phyloP scores from a whole-genome alignment of 2,888 invertebrate genomes.

The Ornithoptera priamus region DNA sequence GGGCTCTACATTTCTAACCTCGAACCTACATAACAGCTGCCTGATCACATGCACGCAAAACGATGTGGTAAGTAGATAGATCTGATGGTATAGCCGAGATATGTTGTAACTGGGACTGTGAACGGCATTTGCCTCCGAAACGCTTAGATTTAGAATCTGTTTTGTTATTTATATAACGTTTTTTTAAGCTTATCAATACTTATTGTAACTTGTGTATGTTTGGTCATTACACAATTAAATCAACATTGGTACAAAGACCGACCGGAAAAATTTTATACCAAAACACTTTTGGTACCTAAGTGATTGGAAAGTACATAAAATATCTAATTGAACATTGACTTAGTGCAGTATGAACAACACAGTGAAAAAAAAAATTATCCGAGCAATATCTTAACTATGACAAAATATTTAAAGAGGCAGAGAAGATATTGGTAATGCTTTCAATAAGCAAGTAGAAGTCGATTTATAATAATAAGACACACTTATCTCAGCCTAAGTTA shows the following conservation, averaged over 20 bases:
- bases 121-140: slow-evolving; percentile 43
- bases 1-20: slow-evolving; percentile 50
- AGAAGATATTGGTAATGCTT: slow-evolving; percentile 41
- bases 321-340: slow-evolving; percentile 38
- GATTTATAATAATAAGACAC: slow-evolving; percentile 58
- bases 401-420: slow-evolving; percentile 43
- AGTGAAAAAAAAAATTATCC: slow-evolving; percentile 41
- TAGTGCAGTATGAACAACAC: slow-evolving; percentile 38
- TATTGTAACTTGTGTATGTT: slow-evolving; percentile 40
- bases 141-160: slow-evolving; percentile 32
- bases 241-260: slow-evolving; percentile 31
- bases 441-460: slow-evolving; percentile 51
- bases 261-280: slow-evolving; percentile 24
- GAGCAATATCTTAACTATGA: slow-evolving; percentile 40
- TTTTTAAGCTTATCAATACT: slow-evolving; percentile 35
- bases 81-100: neutral
- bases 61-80: slow-evolving; percentile 38
- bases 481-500: slow-evolving; percentile 61
- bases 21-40: slow-evolving; percentile 67
- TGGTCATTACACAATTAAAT: slow-evolving; percentile 34
- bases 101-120: slow-evolving; percentile 20
- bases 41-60: slow-evolving; percentile 59
- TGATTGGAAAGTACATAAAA: slow-evolving; percentile 23
- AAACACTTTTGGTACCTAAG: slow-evolving; percentile 30
- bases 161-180: slow-evolving; percentile 31